Evolutionary conservation across 2,797 vertebrate genomes (phyloP).

Genomic region (Glyptemys insculpta): DNA sequence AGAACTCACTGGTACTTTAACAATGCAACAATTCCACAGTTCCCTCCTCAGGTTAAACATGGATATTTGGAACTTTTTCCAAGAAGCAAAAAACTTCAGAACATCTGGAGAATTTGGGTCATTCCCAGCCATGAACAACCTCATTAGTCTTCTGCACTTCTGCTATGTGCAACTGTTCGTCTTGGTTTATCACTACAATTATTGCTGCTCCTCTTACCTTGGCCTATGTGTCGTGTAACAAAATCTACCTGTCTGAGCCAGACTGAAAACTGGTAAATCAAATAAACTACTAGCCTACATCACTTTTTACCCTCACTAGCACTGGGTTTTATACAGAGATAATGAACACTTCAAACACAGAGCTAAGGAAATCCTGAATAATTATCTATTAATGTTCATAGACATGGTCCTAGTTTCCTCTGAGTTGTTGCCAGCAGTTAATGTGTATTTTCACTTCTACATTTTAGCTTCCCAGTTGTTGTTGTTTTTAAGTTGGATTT

Average conservation of each 20-base stretch:
- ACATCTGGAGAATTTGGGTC: background rate
- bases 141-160: too few species aligned
- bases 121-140: background rate
- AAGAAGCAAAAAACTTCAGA: background rate
- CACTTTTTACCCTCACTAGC: background rate
- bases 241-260: background rate
- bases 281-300: background rate
- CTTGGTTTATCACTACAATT: background rate
- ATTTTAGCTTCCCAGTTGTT: background rate
- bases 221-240: background rate
- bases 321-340: background rate
- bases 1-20: background rate
- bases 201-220: background rate
- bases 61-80: background rate
- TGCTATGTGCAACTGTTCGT: too few species aligned
- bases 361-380: too few species aligned
- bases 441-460: background rate
- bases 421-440: background rate
- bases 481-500: background rate
- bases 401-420: background rate
- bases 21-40: fast-evolving
- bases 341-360: background rate
- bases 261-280: background rate
- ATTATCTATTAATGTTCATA: background rate
- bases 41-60: fast-evolving